A percentile compares a stretch with the other conserved stretches of the same genome.
Evolutionary conservation across 2,113 vertebrate genomes (phyloP).

Genomic region (Leucopternis melanops): DNA sequence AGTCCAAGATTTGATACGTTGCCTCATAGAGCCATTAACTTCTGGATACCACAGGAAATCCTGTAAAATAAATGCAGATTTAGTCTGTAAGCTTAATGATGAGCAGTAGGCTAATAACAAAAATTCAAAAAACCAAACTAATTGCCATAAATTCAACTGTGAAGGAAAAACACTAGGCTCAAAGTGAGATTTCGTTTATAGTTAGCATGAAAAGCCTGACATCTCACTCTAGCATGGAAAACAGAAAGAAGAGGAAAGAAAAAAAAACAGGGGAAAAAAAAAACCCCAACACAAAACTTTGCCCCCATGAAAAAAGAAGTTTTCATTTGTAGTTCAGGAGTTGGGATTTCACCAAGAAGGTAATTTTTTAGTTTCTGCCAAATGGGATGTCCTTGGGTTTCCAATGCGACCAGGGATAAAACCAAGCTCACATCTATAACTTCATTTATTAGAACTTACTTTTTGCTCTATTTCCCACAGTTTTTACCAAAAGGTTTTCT

Average conservation of each 20-base stretch:
- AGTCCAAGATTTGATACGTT: conserved; percentile 84
- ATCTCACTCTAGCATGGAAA: neutral
- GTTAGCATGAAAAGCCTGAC: neutral
- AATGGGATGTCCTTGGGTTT: neutral
- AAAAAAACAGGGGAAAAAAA: neutral
- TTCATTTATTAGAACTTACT: neutral
- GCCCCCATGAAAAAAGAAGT: neutral
- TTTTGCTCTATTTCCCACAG: neutral
- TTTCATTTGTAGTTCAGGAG: neutral
- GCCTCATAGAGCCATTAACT: conserved; percentile 95
- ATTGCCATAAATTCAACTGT: neutral
- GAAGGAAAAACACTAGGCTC: neutral
- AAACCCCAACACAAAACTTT: neutral
- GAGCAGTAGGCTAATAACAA: neutral
- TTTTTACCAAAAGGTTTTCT: neutral
- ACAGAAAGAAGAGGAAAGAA: neutral
- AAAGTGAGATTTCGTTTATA: neutral
- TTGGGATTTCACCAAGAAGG: neutral
- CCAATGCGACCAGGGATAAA: neutral
- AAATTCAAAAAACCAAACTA: neutral
- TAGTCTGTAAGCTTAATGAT: neutral
- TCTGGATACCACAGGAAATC: conserved; percentile 95
- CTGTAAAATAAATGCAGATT: conserved; percentile 60
- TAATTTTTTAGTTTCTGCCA: neutral
- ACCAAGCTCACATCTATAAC: neutral